Percentiles rank a stretch among this genome's conserved stretches.
These are phyloP conservation scores for Pseudobourletiella spinata DNA, from an alignment of 1,140 invertebrate genomes.

Conservation along the genomic window DNA sequence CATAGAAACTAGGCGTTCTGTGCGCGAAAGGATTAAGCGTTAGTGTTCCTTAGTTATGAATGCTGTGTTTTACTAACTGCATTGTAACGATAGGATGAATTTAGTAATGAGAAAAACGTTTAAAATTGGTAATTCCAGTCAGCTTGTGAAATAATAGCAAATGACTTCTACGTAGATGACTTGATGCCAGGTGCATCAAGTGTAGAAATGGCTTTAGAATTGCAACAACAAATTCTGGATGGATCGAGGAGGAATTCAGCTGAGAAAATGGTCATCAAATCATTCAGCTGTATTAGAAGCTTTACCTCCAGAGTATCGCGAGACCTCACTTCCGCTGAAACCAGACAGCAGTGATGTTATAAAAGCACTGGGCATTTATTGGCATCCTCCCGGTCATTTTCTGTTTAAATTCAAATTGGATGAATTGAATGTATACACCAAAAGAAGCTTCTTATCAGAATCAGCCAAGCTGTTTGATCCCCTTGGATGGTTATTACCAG, in stretches of 20 bases:
- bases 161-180: conserved; percentile 38
- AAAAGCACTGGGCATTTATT: conserved; percentile 38
- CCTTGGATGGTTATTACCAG: conserved; percentile 22
- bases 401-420: background rate
- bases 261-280: conserved; percentile 43
- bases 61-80: no score
- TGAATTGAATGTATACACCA: conserved; percentile 20
- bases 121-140: no score
- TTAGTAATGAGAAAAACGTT: no score
- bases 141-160: conserved; percentile 9
- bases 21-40: no score
- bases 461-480: conserved; percentile 19
- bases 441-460: conserved; percentile 15
- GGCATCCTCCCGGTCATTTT: conserved; percentile 37
- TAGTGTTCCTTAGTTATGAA: no score
- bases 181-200: conserved; percentile 30
- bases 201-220: conserved; percentile 23
- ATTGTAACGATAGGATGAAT: no score
- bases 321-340: conserved; percentile 3
- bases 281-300: conserved; percentile 15
- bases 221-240: conserved; percentile 32
- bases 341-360: conserved; percentile 26
- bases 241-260: conserved; percentile 36
- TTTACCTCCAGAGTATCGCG: conserved; percentile 7
- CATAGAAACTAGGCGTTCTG: no score